phyloP scores from a whole-genome alignment of 2,888 invertebrate genomes.

The Agrotis clavis region DNA sequence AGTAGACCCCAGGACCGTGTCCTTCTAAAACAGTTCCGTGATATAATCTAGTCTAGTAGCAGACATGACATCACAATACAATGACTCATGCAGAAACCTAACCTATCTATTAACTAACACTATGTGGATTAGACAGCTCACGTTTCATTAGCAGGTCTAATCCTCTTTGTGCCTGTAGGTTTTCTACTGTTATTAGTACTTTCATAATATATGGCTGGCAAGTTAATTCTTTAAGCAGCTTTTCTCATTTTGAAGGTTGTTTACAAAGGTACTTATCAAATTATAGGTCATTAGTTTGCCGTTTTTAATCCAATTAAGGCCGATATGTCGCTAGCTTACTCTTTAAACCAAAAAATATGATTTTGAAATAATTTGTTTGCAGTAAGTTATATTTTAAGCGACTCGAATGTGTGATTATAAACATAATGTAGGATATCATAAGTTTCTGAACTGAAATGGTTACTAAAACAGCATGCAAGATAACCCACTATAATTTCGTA shows the following conservation, averaged over 20 bases:
- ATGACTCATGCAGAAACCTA: constrained; percentile 28
- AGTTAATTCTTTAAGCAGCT: constrained; percentile 30
- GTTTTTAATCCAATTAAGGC: not conserved
- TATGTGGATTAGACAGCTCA: constrained; percentile 41
- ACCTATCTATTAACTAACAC: constrained; percentile 5
- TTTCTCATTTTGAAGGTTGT: constrained; percentile 6
- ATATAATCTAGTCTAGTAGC: constrained; percentile 3
- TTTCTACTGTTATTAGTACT: constrained; percentile 32
- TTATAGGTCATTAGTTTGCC: constrained; percentile 11
- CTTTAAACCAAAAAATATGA: no score
- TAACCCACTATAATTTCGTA: no score
- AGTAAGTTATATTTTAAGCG: no score
- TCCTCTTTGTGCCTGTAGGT: constrained; percentile 47
- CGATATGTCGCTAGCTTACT: no score
- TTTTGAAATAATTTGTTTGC: no score
- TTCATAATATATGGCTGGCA: constrained; percentile 1
- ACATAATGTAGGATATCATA: no score
- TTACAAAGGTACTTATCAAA: constrained; percentile 4
- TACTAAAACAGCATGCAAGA: no score
- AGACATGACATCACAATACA: not conserved
- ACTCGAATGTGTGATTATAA: no score
- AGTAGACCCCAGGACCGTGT: no score
- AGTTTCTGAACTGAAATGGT: no score
- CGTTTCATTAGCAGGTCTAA: constrained; percentile 41
- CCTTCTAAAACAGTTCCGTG: no score